A percentile compares a stretch with the other conserved stretches of the same genome.
Conservation (phyloP, 2,888 invertebrate genomes). For the Acleris literana region DNA sequence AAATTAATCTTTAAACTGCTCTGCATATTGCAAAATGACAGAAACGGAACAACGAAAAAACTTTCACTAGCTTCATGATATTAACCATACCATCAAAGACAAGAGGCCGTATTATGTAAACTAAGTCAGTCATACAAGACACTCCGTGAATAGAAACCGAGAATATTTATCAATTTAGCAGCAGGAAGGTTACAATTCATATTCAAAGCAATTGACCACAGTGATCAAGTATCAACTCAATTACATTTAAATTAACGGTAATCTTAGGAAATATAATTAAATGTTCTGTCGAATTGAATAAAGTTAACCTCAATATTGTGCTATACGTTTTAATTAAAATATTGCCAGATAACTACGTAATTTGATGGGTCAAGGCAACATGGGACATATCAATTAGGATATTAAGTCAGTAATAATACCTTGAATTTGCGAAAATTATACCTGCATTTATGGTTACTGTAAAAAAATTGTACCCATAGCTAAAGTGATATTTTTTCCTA, state of each 20-base stretch:
- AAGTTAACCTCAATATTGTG: slow-evolving; percentile 28
- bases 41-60: slow-evolving; percentile 5
- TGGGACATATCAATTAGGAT: neutral
- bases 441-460: no score
- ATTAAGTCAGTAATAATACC: no score
- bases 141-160: neutral
- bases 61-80: slow-evolving; percentile 10
- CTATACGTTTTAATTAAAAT: slow-evolving; percentile 6
- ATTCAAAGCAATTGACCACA: slow-evolving; percentile 2
- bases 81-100: neutral
- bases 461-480: no score
- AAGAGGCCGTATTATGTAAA: no score
- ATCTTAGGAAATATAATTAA: slow-evolving; percentile 2
- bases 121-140: no score
- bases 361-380: slow-evolving; percentile 27
- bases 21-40: no score
- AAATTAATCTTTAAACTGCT: no score
- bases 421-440: no score
- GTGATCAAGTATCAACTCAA: slow-evolving; percentile 18
- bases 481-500: no score
- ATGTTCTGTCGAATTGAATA: slow-evolving; percentile 11
- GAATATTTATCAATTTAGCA: slow-evolving; percentile 2
- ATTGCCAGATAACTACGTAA: slow-evolving; percentile 11
- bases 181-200: slow-evolving; percentile 3
- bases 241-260: slow-evolving; percentile 22